Base-by-base conservation (phyloP, 2,888 invertebrate genomes). In the Abscondita cerata region DNA sequence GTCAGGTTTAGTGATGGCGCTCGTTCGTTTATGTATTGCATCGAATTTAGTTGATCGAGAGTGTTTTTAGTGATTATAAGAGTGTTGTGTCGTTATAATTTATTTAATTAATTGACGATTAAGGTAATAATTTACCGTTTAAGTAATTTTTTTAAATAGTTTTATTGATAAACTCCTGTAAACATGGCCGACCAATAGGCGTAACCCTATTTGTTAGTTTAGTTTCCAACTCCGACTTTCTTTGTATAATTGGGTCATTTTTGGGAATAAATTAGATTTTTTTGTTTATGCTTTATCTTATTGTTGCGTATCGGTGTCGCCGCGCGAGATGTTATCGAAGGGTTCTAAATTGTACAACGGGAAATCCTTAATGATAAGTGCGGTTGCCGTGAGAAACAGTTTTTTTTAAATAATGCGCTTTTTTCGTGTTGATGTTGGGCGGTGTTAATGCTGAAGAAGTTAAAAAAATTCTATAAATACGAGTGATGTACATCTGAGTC, bases 111-210 rank as follows among this genome's bases (percentile, higher is more conserved):
- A 18, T 44, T 16, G 18, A 16, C 19, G n/a, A 16, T 44, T 44
- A 44, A 44, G 44, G 44, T 44, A 44, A 18, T 44, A 18, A 18
- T 18, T 8, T 44, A 19, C 8, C 1, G 15, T 15, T 44, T 44
- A 11, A 44, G 15, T 44, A 8, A 8, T 5, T 18, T 18, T n/a
- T 15, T 5, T 16, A 11, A 18, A 41, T n/a, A 11, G 19, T 44
- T 44, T 51, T 33, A 13, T 53, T 53, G 40, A 19, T 31, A 31
- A 20, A 13, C 20, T 33, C 25, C 25, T 20, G 50, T 60, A 50
- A 67, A 67, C 58, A 68, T 68, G 68, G 68, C 68, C 53, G 68
- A 66, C 60, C 41, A 55, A 54, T 65, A 66, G 65, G 66, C 66
- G 68, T 68, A 68, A 68, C 68, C 65, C 47, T 38, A 34, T 44